phyloP scores from a whole-genome alignment of 92 coral and sea anemone genomes.

The Paragorgia papillata region DNA sequence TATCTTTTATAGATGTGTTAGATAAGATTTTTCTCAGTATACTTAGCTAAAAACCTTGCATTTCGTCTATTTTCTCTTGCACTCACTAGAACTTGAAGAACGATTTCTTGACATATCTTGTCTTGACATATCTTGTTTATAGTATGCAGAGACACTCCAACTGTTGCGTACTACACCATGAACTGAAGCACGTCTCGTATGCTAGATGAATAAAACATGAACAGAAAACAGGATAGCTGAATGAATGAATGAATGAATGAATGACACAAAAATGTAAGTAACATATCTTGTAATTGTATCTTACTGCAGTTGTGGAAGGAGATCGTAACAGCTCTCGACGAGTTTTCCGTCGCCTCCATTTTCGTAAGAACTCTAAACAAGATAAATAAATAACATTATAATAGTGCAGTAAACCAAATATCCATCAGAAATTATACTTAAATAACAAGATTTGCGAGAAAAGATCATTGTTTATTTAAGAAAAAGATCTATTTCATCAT shows the following conservation, averaged over 20 bases:
- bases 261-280: not conserved
- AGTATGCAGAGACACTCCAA: constrained; percentile 66
- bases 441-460: too few species aligned
- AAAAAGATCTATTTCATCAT: too few species aligned
- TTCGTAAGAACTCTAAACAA: constrained; percentile 17
- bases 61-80: too few species aligned
- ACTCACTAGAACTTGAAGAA: constrained; percentile 32
- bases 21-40: too few species aligned
- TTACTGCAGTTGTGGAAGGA: not conserved
- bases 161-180: constrained; percentile 73
- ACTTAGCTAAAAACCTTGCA: too few species aligned
- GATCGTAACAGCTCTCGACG: constrained; percentile 39
- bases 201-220: not conserved
- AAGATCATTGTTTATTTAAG: too few species aligned
- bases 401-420: too few species aligned
- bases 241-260: not conserved
- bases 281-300: not conserved
- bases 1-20: too few species aligned
- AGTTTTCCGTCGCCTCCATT: constrained; percentile 32
- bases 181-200: constrained; percentile 29
- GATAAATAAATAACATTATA: not conserved
- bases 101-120: constrained; percentile 25
- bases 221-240: not conserved
- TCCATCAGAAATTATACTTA: too few species aligned
- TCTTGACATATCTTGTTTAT: constrained; percentile 19